Percentiles rank a stretch among this genome's conserved stretches.
Conservation (phyloP, 2,113 vertebrate genomes). For the Chaetodon trifascialis region DNA sequence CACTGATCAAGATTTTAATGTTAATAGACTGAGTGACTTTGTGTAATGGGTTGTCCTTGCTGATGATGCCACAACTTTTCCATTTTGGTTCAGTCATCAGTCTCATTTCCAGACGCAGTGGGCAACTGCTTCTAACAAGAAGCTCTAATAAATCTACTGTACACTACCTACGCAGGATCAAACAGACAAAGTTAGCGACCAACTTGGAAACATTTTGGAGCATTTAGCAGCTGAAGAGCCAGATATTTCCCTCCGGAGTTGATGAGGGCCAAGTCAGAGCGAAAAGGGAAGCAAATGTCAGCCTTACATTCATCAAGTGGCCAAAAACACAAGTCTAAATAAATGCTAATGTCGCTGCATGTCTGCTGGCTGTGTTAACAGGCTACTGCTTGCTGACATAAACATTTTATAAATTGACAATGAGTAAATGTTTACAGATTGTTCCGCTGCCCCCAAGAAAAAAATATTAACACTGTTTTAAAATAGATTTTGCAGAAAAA, state of each 20-base stretch:
- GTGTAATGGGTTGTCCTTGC: neutral
- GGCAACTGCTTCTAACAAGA: neutral
- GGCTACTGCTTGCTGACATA: neutral
- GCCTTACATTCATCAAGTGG: neutral
- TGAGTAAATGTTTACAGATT: neutral
- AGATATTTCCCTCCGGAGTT: too few relatives aligned
- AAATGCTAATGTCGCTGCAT: neutral
- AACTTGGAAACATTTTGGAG: too few relatives aligned
- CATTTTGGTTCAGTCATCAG: neutral
- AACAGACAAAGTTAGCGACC: neutral
- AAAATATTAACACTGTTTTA: neutral
- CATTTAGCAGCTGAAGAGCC: too few relatives aligned
- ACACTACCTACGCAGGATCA: neutral
- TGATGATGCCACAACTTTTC: too few relatives aligned
- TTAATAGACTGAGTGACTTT: neutral
- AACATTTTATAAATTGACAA: neutral
- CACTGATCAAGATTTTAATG: neutral
- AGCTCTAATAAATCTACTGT: neutral
- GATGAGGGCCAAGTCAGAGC: too few relatives aligned
- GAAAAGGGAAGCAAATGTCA: too few relatives aligned
- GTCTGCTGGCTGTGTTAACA: neutral
- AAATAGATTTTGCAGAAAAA: neutral
- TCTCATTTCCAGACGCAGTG: neutral
- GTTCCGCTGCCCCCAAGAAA: neutral
- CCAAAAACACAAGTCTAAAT: neutral